phyloP scores from a whole-genome alignment of 1,140 invertebrate genomes.

The Magallana ariakensis region DNA sequence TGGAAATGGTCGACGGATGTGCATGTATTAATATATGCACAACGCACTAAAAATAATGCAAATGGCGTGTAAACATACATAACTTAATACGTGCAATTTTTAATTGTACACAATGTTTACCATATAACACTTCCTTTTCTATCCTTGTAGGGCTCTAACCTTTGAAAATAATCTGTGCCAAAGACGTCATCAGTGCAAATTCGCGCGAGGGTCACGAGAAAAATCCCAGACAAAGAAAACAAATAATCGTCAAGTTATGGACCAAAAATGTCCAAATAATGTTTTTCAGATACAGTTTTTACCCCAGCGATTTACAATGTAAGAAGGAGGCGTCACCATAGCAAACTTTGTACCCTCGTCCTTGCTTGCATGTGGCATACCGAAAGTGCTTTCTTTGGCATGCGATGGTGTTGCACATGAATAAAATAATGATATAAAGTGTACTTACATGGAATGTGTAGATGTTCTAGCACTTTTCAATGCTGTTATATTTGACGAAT shows the following conservation, averaged over 20 bases:
- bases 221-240: not conserved
- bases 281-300: not conserved
- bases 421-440: not conserved
- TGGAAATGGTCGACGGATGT: not conserved
- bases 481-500: slow-evolving; percentile 40
- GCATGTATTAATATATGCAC: not conserved
- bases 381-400: not conserved
- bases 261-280: not conserved
- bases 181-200: not conserved
- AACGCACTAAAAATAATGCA: not conserved
- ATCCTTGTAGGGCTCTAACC: not conserved
- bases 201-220: slow-evolving; percentile 11
- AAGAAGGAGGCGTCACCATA: slow-evolving; percentile 3
- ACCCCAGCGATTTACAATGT: not conserved
- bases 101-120: not conserved
- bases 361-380: slow-evolving; percentile 14
- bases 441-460: slow-evolving; percentile 20
- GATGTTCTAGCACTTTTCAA: slow-evolving; percentile 44
- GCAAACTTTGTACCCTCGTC: slow-evolving; percentile 29
- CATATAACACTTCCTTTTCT: not conserved
- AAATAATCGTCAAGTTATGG: not conserved
- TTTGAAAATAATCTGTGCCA: not conserved
- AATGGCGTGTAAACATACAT: not conserved
- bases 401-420: not conserved
- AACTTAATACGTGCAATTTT: not conserved